Conservation (phyloP, 1,140 invertebrate genomes). For the Drosophila bocki region DNA sequence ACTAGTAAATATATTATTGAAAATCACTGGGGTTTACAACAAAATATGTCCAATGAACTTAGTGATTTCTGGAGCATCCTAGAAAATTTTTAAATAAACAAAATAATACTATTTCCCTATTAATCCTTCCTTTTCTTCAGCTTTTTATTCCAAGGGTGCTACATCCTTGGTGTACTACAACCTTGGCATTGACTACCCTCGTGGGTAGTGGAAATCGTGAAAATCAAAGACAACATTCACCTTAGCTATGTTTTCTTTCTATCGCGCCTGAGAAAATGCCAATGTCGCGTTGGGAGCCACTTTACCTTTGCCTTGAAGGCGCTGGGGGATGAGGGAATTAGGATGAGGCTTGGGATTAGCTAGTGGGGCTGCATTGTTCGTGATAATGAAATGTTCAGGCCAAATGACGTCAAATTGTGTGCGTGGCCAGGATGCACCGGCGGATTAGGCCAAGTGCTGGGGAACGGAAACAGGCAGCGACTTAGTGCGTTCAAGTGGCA, state of each 20-base stretch:
- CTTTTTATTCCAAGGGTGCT: neutral
- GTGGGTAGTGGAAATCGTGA: neutral
- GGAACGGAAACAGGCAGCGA: slow-evolving; percentile 27
- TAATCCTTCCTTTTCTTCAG: too few relatives aligned
- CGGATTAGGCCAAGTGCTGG: slow-evolving; percentile 26
- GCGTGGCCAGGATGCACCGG: slow-evolving; percentile 26
- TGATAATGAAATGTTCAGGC: slow-evolving; percentile 55
- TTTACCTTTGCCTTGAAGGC: slow-evolving; percentile 60
- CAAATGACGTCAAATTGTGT: slow-evolving; percentile 75
- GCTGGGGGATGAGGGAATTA: slow-evolving; percentile 5
- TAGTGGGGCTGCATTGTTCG: slow-evolving; percentile 43
- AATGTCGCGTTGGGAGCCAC: slow-evolving; percentile 50
- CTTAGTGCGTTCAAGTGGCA: slow-evolving; percentile 70
- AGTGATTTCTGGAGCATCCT: neutral
- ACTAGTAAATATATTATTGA: neutral
- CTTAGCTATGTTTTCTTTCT: neutral
- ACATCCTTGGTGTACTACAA: neutral
- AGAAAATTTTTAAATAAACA: neutral
- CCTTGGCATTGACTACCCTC: slow-evolving; percentile 12
- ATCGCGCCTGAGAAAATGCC: slow-evolving; percentile 58
- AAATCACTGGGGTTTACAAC: neutral
- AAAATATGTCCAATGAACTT: neutral
- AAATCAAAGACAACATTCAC: slow-evolving; percentile 20
- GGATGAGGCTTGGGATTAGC: slow-evolving; percentile 38
- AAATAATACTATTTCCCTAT: neutral